phyloP scores from a whole-genome alignment of 2,113 vertebrate species.

The Sinocyclocheilus anophthalmus region DNA sequence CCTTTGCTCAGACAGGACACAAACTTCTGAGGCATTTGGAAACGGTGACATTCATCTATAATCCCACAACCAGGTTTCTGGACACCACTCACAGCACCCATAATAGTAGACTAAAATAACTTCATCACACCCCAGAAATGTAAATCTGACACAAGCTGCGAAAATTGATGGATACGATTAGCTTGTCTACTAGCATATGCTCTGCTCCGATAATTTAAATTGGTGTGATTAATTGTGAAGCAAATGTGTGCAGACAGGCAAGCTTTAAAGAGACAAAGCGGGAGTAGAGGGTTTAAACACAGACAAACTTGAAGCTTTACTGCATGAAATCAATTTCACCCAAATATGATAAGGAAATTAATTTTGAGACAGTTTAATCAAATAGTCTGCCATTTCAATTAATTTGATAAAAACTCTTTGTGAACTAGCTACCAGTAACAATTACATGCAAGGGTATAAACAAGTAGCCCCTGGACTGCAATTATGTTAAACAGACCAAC shows the following conservation, averaged over 20 bases:
- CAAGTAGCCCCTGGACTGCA: conserved; percentile 25
- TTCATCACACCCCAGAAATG: background rate
- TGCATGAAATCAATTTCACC: conserved; percentile 62
- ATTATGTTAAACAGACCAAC: conserved; percentile 30
- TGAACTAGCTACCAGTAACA: conserved; percentile 72
- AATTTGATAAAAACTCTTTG: conserved; percentile 78
- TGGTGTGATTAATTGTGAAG: conserved; percentile 69
- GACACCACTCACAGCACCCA: too few relatives aligned
- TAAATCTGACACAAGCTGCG: conserved; percentile 18
- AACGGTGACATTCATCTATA: background rate
- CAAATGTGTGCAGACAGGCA: conserved; percentile 66
- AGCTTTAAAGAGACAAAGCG: conserved; percentile 58
- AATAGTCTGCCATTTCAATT: conserved; percentile 78
- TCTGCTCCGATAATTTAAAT: conserved; percentile 57
- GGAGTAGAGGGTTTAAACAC: conserved; percentile 55
- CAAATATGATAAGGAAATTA: conserved; percentile 67
- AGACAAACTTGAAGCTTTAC: conserved; percentile 49
- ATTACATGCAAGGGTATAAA: conserved; percentile 62
- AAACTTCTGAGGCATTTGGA: background rate
- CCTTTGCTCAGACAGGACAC: background rate
- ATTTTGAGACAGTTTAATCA: conserved; percentile 81
- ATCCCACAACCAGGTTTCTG: too few relatives aligned
- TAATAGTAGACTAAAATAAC: too few relatives aligned
- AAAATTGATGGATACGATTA: conserved; percentile 59
- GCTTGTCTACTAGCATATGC: conserved; percentile 45